Evolutionary conservation across 1,140 invertebrate genomes (phyloP).

Genomic region (Cyclargus thomasi): DNA sequence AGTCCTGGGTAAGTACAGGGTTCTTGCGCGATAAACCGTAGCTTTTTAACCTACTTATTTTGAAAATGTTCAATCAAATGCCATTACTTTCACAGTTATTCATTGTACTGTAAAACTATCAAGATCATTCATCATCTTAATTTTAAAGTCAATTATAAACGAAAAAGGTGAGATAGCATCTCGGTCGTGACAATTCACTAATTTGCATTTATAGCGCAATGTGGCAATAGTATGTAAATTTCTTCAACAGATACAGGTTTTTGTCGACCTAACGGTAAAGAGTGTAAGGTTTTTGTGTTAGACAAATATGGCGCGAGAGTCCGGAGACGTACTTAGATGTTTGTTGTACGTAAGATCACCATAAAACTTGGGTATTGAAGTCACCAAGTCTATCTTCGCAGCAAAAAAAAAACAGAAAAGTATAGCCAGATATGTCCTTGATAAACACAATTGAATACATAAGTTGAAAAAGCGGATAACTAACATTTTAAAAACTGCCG

Average conservation of each 20-base stretch:
- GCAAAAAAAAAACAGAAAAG: no score
- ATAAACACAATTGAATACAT: no score
- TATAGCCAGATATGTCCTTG: no score
- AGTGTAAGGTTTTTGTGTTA: background rate
- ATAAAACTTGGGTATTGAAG: no score
- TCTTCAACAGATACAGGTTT: background rate
- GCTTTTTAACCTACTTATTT: no score
- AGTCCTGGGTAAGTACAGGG: no score
- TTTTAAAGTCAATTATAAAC: background rate
- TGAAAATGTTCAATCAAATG: no score
- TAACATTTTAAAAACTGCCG: no score
- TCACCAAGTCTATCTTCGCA: no score
- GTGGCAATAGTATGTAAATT: background rate
- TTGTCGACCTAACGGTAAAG: background rate
- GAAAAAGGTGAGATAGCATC: background rate
- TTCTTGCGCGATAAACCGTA: no score
- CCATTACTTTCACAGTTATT: no score
- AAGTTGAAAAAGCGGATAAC: no score
- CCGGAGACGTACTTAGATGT: background rate
- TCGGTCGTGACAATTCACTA: background rate
- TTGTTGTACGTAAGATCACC: background rate
- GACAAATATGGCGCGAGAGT: background rate
- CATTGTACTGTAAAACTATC: background rate
- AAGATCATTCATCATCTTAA: background rate
- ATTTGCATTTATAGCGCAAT: conserved; percentile 1